These are phyloP conservation scores for Hylyphantes graminicola DNA, from an alignment of 1,140 invertebrate genomes.

Conservation along the genomic window DNA sequence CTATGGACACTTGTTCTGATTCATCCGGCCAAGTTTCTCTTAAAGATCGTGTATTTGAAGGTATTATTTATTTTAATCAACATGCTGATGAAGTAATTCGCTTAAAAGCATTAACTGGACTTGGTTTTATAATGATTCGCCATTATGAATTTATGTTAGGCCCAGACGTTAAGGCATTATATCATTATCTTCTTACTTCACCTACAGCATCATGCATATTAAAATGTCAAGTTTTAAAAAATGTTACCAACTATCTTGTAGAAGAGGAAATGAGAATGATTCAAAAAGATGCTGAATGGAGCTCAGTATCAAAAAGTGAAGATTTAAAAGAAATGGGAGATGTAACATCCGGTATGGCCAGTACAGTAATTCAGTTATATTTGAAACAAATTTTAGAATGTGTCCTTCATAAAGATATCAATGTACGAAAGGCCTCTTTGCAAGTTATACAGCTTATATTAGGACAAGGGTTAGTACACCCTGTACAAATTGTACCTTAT, in stretches of 20 bases:
- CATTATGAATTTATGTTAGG: slow-evolving; percentile 94
- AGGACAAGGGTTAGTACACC: slow-evolving; percentile 96
- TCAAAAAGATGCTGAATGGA: slow-evolving; percentile 95
- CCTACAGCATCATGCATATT: slow-evolving; percentile 77
- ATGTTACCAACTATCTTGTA: slow-evolving; percentile 93
- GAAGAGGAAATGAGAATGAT: slow-evolving; percentile 97
- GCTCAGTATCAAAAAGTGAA: slow-evolving; percentile 90
- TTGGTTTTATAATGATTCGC: slow-evolving; percentile 92
- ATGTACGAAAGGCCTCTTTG: slow-evolving; percentile 88
- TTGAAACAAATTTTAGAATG: slow-evolving; percentile 93
- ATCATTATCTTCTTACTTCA: slow-evolving; percentile 84
- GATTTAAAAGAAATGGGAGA: slow-evolving; percentile 97
- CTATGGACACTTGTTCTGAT: slow-evolving; percentile 35
- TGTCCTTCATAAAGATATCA: slow-evolving; percentile 84
- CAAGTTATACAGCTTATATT: slow-evolving; percentile 94
- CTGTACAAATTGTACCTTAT: slow-evolving; percentile 97
- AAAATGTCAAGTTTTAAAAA: slow-evolving; percentile 88
- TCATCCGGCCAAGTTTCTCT: slow-evolving; percentile 65
- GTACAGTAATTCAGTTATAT: slow-evolving; percentile 97
- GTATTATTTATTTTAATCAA: slow-evolving; percentile 85
- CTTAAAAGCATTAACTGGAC: slow-evolving; percentile 71
- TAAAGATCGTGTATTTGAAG: slow-evolving; percentile 88
- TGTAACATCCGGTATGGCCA: slow-evolving; percentile 96
- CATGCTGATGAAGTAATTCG: slow-evolving; percentile 79
- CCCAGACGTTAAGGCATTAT: slow-evolving; percentile 88